These are phyloP conservation scores for Neosilurus hyrtlii DNA, from an alignment of 2,797 vertebrate species.

Conservation along the genomic window DNA sequence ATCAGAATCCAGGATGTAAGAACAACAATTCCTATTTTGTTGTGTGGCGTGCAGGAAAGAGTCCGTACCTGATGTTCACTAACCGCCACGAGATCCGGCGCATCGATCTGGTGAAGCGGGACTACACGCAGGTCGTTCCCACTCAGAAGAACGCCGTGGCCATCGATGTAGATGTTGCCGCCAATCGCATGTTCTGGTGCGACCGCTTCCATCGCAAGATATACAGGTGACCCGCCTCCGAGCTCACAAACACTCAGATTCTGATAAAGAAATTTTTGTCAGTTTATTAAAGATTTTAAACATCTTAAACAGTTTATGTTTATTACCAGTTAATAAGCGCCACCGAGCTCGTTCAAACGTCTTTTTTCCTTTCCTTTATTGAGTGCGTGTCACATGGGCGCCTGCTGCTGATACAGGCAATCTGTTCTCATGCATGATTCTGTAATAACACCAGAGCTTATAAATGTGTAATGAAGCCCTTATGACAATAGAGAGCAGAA, in stretches of 20 bases:
- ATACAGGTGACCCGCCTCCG: slow-evolving; percentile 79
- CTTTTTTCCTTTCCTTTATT: neutral
- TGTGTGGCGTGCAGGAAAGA: slow-evolving; percentile 75
- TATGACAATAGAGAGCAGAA: neutral
- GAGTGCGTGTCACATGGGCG: neutral
- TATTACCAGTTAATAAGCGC: neutral
- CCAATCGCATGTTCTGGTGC: slow-evolving; percentile 94
- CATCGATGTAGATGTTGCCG: slow-evolving; percentile 88
- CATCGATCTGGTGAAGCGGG: slow-evolving; percentile 89
- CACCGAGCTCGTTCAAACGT: neutral
- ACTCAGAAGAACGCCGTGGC: slow-evolving; percentile 94
- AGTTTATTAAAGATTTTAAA: neutral
- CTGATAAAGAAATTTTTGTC: neutral
- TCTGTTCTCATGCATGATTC: neutral
- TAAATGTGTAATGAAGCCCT: neutral
- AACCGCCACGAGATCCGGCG: slow-evolving; percentile 94
- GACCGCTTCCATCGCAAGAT: slow-evolving; percentile 94
- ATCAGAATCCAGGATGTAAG: neutral
- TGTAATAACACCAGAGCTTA: neutral
- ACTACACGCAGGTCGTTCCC: slow-evolving; percentile 91
- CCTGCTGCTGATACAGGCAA: neutral
- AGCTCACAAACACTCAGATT: neutral
- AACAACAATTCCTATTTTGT: neutral
- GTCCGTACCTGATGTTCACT: slow-evolving; percentile 92
- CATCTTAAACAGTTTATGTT: neutral